phyloP scores from a whole-genome alignment of 2,113 vertebrate species.

The Sigmodon hispidus region DNA sequence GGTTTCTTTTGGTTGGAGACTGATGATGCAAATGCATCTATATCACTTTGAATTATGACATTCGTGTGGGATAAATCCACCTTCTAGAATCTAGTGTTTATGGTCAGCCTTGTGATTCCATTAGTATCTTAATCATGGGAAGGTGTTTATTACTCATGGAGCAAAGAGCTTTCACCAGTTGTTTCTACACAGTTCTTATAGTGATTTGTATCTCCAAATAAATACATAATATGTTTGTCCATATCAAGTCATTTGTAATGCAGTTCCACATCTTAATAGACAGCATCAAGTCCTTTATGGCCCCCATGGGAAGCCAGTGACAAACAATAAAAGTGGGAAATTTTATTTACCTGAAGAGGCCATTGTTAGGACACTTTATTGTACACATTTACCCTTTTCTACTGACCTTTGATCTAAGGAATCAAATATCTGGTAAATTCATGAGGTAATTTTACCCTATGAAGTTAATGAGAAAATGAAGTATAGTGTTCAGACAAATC shows the following conservation, averaged over 20 bases:
- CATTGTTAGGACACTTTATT: neutral
- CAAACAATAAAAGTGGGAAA: neutral
- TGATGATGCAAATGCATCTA: neutral
- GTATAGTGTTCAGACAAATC: neutral
- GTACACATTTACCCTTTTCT: neutral
- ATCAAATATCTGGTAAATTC: neutral
- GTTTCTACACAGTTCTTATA: neutral
- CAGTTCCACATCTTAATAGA: neutral
- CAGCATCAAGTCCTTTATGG: neutral
- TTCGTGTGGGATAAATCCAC: neutral
- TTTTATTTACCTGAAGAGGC: neutral
- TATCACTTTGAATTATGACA: neutral
- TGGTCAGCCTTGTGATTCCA: neutral
- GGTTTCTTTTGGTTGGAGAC: neutral
- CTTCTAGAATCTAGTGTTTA: neutral
- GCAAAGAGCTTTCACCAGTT: neutral
- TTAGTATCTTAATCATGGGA: neutral
- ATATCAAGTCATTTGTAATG: neutral
- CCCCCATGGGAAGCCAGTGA: neutral
- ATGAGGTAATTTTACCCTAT: neutral
- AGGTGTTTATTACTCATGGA: neutral
- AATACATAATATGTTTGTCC: neutral
- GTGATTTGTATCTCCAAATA: neutral
- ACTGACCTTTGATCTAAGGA: neutral
- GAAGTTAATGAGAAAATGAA: conserved; percentile 33